Evolutionary conservation across 2,113 vertebrate species (phyloP), one percentile per base, ranked within the genome.

Genomic region (Xiphias gladius): DNA sequence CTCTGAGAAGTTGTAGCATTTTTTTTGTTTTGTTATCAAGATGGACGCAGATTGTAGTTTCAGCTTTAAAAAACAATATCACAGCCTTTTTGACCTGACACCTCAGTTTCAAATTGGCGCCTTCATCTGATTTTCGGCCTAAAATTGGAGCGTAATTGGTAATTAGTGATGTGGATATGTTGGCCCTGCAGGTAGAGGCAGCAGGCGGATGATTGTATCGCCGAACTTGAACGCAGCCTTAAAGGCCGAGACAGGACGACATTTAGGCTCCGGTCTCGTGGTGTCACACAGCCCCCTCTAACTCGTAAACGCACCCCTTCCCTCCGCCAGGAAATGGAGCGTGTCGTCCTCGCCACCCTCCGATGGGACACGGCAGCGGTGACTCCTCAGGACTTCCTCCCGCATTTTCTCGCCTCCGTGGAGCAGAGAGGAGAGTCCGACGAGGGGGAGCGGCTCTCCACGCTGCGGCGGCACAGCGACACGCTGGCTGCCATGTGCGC

Each of bases 311-410:
- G 11, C 43, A 20, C 19, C 6, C 26, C 2, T 41, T 65, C 16
- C 46, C 28, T 43, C 17, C 78, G 10, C 52, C 75, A 96, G 96
- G 93, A 95, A 12, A 96, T 96, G 96, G 96, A 96, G 86, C 93
- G 96, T 0, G 55, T 96, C 0, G 71, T 96, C 35, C 87, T 96
- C 26, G 94, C 90, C 24, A 93, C 93, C 19, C 91, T 96, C 24
- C 93, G 94, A 1, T 96, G 96, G 96, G 95, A 96, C 79, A 90
- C 95, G 1, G 96, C 95, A 6, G 93, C 93, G 0, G 94, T 96
- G 50, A 96, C 96, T 3, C 94, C 96, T 1, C 94, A 95, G 80
- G 95, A 96, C 92, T 96, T 96, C 78, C 89, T 96, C 24, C 94
- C 95, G 17, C 96, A 95, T 78, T 95, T 96, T 43, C 64, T 96